Base-by-base conservation (phyloP, 2,797 vertebrate species). In the Sebastes cheni region DNA sequence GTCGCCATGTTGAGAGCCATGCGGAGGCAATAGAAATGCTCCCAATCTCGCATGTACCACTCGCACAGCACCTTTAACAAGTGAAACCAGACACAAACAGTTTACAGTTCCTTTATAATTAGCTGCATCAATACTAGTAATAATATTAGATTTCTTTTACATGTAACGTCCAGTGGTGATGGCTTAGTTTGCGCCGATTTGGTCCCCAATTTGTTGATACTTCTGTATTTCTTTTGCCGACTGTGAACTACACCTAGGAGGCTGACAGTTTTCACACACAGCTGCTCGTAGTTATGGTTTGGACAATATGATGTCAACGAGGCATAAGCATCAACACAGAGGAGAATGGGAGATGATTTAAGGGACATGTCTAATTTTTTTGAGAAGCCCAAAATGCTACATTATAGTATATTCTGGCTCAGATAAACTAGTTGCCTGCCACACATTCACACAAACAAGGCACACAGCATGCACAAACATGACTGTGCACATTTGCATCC, bases 401-500 rank as follows among this genome's bases (percentile, higher is more conserved):
- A 20, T 20, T 50, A 50, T 20, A 12, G 20, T 22, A 34, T 46
- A 14, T 62, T 59, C 9, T 34, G 34, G 2, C 27, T 84, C 8
- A 61, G n/a, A 25, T 55, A 39, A 59, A n/a, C 4, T 13, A 16
- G 14, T 18, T 7, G 30, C 12, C 59, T 29, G 2, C n/a, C 66
- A 54, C 34, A 42, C 39, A 42, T 42, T 42, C 39, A 42, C 39
- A 42, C 60, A 39, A 76, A 46, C 58, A 55, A 55, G 36, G 30
- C 23, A 7, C 16, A 18, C 18, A 7, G 14, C 32, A 8, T 60
- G 60, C 20, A 13, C 54, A 62, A 22, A 55, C 50, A 50, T 66
- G 72, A 83, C 72, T 36, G 20, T 72, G 46, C 71, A 66, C 67
- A 72, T 66, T 69, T 73, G 81, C 25, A 25, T 3, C 4, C 32